Percentiles rank a stretch among this genome's conserved stretches.
These are phyloP conservation scores for Ophiodon elongatus DNA, from an alignment of 2,113 vertebrate species.

Conservation along the genomic window DNA sequence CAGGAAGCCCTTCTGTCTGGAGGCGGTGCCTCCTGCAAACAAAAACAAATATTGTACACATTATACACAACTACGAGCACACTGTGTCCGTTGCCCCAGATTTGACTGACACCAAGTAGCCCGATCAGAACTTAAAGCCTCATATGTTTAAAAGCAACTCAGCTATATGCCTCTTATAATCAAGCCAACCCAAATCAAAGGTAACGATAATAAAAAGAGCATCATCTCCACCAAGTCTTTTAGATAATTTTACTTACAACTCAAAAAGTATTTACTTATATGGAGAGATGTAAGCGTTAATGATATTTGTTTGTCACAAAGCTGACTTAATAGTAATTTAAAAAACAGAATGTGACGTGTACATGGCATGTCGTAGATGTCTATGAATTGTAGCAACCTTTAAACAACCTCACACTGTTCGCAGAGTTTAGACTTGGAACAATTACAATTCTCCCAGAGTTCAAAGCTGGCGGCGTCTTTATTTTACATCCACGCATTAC, in stretches of 20 bases:
- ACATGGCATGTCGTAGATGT: not conserved
- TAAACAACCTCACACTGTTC: slow-evolving; percentile 25
- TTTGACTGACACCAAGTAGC: not conserved
- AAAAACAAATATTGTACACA: not conserved
- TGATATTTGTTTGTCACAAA: not conserved
- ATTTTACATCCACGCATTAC: slow-evolving; percentile 15
- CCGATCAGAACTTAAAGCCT: not conserved
- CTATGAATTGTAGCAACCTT: not conserved
- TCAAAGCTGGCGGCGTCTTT: slow-evolving; percentile 15
- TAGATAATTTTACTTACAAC: not conserved
- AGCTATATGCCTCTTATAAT: not conserved
- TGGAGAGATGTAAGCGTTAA: not conserved
- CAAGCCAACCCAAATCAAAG: not conserved
- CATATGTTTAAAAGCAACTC: not conserved
- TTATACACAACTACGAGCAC: not conserved
- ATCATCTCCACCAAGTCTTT: not conserved
- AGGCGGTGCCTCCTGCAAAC: slow-evolving; percentile 92
- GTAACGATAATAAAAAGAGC: not conserved
- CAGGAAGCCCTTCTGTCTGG: slow-evolving; percentile 94
- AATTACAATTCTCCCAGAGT: not conserved
- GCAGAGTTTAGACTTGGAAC: slow-evolving; percentile 13
- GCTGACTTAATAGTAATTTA: not conserved
- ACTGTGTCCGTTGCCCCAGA: not conserved
- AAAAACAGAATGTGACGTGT: not conserved
- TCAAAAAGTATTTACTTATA: not conserved